These are phyloP conservation scores for Epizoanthus scotinus DNA, from an alignment of 92 coral and sea anemone species.

Conservation along the genomic window DNA sequence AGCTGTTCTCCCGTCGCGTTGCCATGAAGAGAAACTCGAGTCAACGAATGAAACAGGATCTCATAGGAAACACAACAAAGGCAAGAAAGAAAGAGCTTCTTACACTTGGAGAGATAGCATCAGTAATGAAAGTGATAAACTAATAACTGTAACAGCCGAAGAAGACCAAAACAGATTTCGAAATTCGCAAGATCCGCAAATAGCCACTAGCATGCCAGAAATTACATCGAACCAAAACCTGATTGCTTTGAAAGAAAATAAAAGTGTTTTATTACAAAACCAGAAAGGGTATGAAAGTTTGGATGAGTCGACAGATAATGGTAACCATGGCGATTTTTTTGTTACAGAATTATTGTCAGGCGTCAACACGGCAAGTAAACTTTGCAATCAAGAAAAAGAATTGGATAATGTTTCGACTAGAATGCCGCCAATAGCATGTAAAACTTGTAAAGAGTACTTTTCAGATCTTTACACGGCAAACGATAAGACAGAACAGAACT, in stretches of 20 bases:
- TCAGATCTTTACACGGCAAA: slow-evolving; percentile 14
- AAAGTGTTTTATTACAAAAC: slow-evolving; percentile 5
- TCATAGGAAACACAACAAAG: slow-evolving; percentile 41
- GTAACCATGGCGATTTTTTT: slow-evolving; percentile 48
- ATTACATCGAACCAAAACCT: slow-evolving; percentile 49
- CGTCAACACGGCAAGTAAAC: neutral
- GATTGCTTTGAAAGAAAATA: slow-evolving; percentile 43
- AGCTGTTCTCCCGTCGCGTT: slow-evolving; percentile 65
- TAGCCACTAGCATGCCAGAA: slow-evolving; percentile 42
- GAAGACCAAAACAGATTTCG: slow-evolving; percentile 27
- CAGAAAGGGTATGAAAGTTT: slow-evolving; percentile 14
- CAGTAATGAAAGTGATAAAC: slow-evolving; percentile 18
- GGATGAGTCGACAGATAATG: neutral
- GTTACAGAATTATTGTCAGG: slow-evolving; percentile 36
- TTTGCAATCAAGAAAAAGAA: slow-evolving; percentile 6
- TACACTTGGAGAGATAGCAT: slow-evolving; percentile 67
- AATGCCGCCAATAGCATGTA: slow-evolving; percentile 57
- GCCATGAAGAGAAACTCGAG: slow-evolving; percentile 56
- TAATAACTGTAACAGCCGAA: slow-evolving; percentile 22
- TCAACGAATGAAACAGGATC: slow-evolving; percentile 45
- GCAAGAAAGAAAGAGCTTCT: slow-evolving; percentile 38
- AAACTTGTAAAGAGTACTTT: slow-evolving; percentile 28
- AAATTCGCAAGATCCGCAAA: slow-evolving; percentile 21
- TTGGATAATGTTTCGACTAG: neutral
- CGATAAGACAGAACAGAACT: slow-evolving; percentile 43